Evolutionary conservation across 2,888 invertebrate genomes (phyloP).

Genomic region (Trissolcus brochymenae): DNA sequence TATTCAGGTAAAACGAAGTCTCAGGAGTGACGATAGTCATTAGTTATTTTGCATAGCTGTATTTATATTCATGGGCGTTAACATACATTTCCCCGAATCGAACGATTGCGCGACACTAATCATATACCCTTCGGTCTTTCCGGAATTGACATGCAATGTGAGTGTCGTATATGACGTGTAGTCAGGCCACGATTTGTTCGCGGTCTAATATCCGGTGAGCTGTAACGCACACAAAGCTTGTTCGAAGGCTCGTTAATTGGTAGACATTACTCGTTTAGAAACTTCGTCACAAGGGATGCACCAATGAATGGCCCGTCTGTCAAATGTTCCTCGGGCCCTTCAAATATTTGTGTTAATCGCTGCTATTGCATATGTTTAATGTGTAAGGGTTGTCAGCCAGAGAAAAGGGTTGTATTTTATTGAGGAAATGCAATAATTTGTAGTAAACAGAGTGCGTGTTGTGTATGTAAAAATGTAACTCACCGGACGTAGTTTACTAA

Average conservation of each 20-base stretch:
- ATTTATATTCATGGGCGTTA: conserved; percentile 62
- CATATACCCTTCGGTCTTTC: conserved; percentile 51
- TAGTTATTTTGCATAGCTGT: conserved; percentile 62
- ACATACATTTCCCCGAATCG: conserved; percentile 59
- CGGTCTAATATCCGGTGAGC: conserved; percentile 57
- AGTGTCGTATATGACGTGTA: conserved; percentile 47
- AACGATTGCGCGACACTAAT: conserved; percentile 56
- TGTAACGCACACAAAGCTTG: conserved; percentile 38
- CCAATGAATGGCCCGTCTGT: conserved; percentile 39
- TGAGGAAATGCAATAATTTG: too few relatives aligned
- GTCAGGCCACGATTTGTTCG: conserved; percentile 32
- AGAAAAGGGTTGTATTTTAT: too few relatives aligned
- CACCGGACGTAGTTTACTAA: too few relatives aligned
- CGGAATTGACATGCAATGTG: conserved; percentile 43
- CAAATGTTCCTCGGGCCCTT: conserved; percentile 29
- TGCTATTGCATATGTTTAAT: conserved; percentile 9
- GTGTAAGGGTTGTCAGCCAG: not conserved
- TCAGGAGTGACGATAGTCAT: conserved; percentile 46
- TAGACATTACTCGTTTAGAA: conserved; percentile 32
- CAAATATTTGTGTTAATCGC: conserved; percentile 37
- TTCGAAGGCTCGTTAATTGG: conserved; percentile 44
- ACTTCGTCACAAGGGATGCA: conserved; percentile 44
- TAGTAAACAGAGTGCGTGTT: too few relatives aligned
- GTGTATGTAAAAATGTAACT: too few relatives aligned
- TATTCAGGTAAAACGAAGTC: conserved; percentile 60